Conservation (phyloP, 2,797 vertebrate species). For the Cyprinodon diabolis region DNA sequence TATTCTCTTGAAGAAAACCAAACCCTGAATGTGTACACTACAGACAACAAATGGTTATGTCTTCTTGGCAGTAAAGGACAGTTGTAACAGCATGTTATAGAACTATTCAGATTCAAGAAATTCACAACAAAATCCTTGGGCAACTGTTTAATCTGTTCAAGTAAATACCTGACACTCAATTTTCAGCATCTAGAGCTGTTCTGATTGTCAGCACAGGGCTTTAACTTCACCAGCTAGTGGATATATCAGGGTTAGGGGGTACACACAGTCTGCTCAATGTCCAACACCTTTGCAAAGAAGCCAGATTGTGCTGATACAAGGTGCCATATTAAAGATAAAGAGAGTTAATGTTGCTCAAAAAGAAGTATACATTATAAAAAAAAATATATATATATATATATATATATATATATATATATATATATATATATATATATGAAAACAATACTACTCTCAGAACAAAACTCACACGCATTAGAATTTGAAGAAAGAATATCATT, state of each 20-base stretch:
- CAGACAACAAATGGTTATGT: constrained; percentile 26
- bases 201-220: constrained; percentile 57
- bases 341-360: constrained; percentile 18
- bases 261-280: constrained; percentile 37
- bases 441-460: constrained; percentile 36
- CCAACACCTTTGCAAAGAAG: constrained; percentile 33
- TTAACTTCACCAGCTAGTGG: constrained; percentile 69
- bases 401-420: too few relatives aligned
- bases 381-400: too few relatives aligned
- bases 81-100: constrained; percentile 26
- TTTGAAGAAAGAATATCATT: constrained; percentile 30
- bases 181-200: constrained; percentile 48
- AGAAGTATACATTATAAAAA: too few relatives aligned
- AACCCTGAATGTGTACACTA: constrained; percentile 27
- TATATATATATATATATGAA: too few relatives aligned
- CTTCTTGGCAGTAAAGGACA: constrained; percentile 43
- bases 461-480: constrained; percentile 39
- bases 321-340: constrained; percentile 30
- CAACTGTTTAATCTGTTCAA: constrained; percentile 70
- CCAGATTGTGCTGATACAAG: neutral
- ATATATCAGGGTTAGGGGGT: constrained; percentile 44
- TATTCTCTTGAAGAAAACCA: neutral
- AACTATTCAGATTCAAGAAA: constrained; percentile 66
- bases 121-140: constrained; percentile 45
- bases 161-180: constrained; percentile 73